Evolutionary conservation across 1,140 invertebrate genomes (phyloP).

Genomic region (Lanistes nyassanus): DNA sequence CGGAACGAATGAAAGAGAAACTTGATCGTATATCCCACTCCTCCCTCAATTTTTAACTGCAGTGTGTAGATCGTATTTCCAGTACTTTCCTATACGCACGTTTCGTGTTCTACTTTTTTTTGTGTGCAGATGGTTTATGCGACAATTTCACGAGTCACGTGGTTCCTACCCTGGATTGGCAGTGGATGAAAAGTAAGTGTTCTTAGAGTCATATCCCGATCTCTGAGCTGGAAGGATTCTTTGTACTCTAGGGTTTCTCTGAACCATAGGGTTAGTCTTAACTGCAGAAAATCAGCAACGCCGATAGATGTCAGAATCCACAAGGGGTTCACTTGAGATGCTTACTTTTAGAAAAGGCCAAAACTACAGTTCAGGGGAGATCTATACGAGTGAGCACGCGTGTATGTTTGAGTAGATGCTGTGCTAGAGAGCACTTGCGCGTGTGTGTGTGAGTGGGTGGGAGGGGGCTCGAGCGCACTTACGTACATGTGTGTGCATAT

Average conservation of each 20-base stretch:
- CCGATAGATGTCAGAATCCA: too few species aligned
- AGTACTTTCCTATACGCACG: neutral
- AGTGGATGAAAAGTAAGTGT: neutral
- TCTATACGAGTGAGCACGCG: neutral
- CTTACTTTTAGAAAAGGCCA: too few species aligned
- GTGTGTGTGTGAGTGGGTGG: neutral
- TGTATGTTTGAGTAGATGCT: constrained; percentile 4
- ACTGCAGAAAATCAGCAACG: too few species aligned
- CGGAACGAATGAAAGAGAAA: too few species aligned
- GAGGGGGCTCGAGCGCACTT: neutral
- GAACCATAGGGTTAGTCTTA: too few species aligned
- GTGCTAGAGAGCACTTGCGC: neutral
- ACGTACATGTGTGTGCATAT: neutral
- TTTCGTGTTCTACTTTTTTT: neutral
- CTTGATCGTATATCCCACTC: too few species aligned
- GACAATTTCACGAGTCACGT: constrained; percentile 1
- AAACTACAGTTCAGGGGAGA: neutral
- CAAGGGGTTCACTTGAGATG: too few species aligned
- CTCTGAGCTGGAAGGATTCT: too few species aligned
- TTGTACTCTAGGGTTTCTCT: too few species aligned
- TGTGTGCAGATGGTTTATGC: constrained; percentile 9
- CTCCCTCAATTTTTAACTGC: neutral
- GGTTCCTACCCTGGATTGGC: neutral
- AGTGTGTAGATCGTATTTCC: neutral
- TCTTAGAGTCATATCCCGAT: too few species aligned